phyloP scores from a whole-genome alignment of 2,888 invertebrate species.

The Strigamia crassipes region DNA sequence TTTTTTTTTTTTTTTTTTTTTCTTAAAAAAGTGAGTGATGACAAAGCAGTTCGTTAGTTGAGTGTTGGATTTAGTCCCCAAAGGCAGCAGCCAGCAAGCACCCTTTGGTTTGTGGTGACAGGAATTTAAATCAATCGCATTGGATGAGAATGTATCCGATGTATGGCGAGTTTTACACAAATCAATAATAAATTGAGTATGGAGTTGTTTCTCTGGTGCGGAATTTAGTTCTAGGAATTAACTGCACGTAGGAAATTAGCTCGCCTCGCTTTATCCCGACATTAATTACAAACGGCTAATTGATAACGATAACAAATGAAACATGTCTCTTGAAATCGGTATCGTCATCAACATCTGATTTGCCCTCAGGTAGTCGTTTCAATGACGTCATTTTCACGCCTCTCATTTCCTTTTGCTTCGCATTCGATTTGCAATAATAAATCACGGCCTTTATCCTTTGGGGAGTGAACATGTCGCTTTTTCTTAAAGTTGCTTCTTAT shows the following conservation, averaged over 20 bases:
- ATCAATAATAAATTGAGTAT: slow-evolving; percentile 12
- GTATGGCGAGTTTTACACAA: background rate
- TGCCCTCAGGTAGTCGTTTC: background rate
- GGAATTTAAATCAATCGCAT: slow-evolving; percentile 11
- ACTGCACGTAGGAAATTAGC: slow-evolving; percentile 33
- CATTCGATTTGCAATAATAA: slow-evolving; percentile 23
- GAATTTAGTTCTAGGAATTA: slow-evolving; percentile 31
- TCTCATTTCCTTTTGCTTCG: slow-evolving; percentile 5
- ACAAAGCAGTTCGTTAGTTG: slow-evolving; percentile 16
- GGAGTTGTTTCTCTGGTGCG: background rate
- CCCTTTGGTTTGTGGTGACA: background rate
- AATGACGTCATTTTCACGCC: slow-evolving; percentile 10
- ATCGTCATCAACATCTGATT: slow-evolving; percentile 32
- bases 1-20: background rate
- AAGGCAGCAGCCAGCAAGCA: background rate
- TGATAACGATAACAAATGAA: slow-evolving; percentile 36
- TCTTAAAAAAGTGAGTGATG: background rate
- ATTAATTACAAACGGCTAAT: slow-evolving; percentile 40
- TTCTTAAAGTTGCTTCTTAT: slow-evolving; percentile 16
- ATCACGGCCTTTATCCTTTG: background rate
- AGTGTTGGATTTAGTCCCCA: slow-evolving; percentile 3
- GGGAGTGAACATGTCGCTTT: slow-evolving; percentile 1
- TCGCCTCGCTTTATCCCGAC: slow-evolving; percentile 30
- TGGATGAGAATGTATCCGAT: background rate
- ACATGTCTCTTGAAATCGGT: background rate